Percentiles rank a stretch among this genome's conserved stretches.
Evolutionary conservation across 1,140 invertebrate genomes (phyloP).

Genomic region (Drosophila melanogaster): DNA sequence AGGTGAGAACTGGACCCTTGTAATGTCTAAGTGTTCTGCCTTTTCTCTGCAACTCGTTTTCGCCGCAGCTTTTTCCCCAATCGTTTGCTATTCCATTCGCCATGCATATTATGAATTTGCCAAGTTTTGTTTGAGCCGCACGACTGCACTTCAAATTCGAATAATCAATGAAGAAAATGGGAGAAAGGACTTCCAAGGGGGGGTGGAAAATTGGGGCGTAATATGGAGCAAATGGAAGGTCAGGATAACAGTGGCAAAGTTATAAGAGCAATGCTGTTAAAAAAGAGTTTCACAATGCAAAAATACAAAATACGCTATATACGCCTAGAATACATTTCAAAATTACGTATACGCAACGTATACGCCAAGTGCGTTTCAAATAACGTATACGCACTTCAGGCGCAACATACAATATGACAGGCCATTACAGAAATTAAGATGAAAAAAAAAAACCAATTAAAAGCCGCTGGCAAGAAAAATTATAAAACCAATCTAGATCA

Average conservation of each 20-base stretch:
- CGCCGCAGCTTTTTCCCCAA: not conserved
- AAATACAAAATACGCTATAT: not conserved
- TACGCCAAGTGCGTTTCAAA: not conserved
- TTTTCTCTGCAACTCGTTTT: conserved; percentile 3
- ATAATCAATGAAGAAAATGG: conserved; percentile 58
- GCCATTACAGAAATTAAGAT: not conserved
- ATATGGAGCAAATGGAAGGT: not conserved
- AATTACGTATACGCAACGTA: not conserved
- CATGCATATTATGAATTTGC: conserved; percentile 44
- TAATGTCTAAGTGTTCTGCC: conserved; percentile 28
- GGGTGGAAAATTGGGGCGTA: not conserved
- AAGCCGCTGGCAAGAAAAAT: not conserved
- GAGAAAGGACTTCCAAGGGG: not conserved
- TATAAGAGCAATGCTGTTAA: not conserved
- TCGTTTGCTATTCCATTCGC: conserved; percentile 13
- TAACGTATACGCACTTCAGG: not conserved
- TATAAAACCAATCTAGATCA: conserved; percentile 18
- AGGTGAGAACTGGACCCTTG: conserved; percentile 38
- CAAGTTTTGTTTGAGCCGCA: conserved; percentile 41
- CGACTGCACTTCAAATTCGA: conserved; percentile 54
- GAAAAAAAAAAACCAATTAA: not conserved
- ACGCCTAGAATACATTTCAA: not conserved
- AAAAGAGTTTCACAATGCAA: not conserved
- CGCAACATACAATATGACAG: no score
- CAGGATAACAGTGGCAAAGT: not conserved